Evolutionary conservation across 1,140 invertebrate species (phyloP).

Genomic region (Aphelinus certus): DNA sequence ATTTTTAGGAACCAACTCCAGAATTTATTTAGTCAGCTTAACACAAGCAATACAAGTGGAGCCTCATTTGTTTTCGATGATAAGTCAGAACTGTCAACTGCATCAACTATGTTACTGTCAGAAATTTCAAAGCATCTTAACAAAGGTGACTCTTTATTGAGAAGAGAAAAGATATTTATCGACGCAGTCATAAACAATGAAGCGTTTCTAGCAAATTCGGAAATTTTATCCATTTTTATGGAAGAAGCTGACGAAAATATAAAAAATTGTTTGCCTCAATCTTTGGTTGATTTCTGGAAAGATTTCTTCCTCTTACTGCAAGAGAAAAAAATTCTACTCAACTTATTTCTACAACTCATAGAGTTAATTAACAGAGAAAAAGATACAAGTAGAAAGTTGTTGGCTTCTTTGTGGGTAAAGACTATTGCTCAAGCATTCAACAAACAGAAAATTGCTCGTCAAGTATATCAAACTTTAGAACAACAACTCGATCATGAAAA

Average conservation of each 20-base stretch:
- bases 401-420: conserved; percentile 68
- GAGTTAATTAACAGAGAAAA: conserved; percentile 58
- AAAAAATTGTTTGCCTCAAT: conserved; percentile 45
- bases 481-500: conserved; percentile 42
- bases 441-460: conserved; percentile 58
- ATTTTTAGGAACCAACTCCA: conserved; percentile 20
- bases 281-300: conserved; percentile 64
- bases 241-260: conserved; percentile 15
- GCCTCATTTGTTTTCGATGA: background rate
- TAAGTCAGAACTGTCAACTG: conserved; percentile 14
- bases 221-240: conserved; percentile 52
- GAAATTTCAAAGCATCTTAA: conserved; percentile 52
- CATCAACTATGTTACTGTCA: conserved; percentile 43
- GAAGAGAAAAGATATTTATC: conserved; percentile 47
- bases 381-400: conserved; percentile 53
- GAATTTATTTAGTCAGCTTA: conserved; percentile 8
- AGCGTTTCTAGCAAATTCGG: conserved; percentile 52
- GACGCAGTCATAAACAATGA: conserved; percentile 51
- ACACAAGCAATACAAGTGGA: background rate
- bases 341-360: conserved; percentile 64
- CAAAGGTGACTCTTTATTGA: conserved; percentile 43
- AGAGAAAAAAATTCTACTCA: conserved; percentile 64
- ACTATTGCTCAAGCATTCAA: conserved; percentile 63
- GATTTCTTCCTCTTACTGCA: conserved; percentile 66
- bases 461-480: conserved; percentile 52